These are phyloP conservation scores for Falco rusticolus DNA, from an alignment of 2,797 vertebrate genomes.

Conservation along the genomic window DNA sequence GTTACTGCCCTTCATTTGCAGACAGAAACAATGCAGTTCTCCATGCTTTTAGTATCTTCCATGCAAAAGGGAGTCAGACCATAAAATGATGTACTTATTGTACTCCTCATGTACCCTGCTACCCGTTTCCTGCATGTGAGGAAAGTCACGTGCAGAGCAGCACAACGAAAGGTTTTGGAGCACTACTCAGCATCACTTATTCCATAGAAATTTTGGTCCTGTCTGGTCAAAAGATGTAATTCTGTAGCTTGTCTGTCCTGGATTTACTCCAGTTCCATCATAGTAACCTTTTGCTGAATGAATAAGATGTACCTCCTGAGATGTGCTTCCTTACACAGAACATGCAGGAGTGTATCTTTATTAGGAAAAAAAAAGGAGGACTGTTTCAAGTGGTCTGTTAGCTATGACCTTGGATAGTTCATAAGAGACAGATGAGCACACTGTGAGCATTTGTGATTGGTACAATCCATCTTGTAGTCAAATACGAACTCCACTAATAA, in stretches of 20 bases:
- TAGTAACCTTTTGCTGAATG: background rate
- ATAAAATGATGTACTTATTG: background rate
- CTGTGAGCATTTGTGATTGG: background rate
- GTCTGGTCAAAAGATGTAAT: background rate
- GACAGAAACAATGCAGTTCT: background rate
- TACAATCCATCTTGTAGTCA: background rate
- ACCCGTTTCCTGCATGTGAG: background rate
- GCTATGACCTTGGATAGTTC: background rate
- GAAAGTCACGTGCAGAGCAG: background rate
- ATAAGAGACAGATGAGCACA: background rate
- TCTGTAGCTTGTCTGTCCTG: background rate
- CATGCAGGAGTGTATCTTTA: background rate
- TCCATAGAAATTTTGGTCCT: background rate
- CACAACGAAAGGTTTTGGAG: background rate
- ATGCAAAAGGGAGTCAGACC: background rate
- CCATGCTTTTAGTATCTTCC: background rate
- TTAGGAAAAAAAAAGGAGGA: background rate
- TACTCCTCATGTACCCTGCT: background rate
- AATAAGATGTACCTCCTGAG: background rate
- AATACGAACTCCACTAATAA: background rate
- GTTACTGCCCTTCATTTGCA: background rate
- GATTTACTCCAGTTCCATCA: background rate
- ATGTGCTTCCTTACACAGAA: background rate
- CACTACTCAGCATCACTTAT: background rate
- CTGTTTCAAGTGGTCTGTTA: slow-evolving; percentile 24